Conservation (phyloP, 35 echinoderm and acorn worm genomes). For the Apostichopus parvimensis region DNA sequence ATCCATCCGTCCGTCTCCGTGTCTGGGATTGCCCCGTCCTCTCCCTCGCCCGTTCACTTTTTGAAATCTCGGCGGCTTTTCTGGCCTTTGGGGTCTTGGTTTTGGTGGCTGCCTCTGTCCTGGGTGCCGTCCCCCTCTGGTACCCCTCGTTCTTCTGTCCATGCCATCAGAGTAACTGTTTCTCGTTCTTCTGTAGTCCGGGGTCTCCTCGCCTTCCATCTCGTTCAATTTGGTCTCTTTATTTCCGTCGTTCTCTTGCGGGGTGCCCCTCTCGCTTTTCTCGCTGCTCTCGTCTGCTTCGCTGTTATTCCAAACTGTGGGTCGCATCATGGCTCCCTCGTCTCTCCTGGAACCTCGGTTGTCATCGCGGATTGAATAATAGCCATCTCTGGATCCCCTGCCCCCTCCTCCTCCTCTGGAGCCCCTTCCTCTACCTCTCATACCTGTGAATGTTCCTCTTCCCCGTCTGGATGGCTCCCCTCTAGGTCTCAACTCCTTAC, state of each 20-base stretch:
- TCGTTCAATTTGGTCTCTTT: slow-evolving; percentile 57
- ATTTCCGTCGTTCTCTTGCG: slow-evolving; percentile 16
- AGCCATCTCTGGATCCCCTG: background rate
- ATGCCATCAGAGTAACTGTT: slow-evolving; percentile 41
- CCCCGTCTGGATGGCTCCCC: slow-evolving; percentile 92
- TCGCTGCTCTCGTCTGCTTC: slow-evolving; percentile 60
- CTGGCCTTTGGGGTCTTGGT: slow-evolving; percentile 60
- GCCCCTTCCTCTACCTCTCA: slow-evolving; percentile 64
- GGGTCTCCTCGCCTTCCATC: slow-evolving; percentile 15
- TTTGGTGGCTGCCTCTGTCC: slow-evolving; percentile 11
- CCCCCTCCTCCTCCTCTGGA: slow-evolving; percentile 42
- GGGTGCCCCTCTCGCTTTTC: slow-evolving; percentile 12
- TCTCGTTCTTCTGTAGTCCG: slow-evolving; percentile 25
- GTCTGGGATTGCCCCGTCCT: slow-evolving; percentile 50
- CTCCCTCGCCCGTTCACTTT: slow-evolving; percentile 65
- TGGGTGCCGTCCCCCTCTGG: slow-evolving; percentile 3
- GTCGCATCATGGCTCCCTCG: slow-evolving; percentile 6
- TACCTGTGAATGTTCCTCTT: slow-evolving; percentile 44
- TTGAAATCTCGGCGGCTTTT: slow-evolving; percentile 91
- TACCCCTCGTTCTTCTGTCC: slow-evolving; percentile 29
- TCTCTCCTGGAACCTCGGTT: slow-evolving; percentile 14
- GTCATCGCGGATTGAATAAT: slow-evolving; percentile 3
- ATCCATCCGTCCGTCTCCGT: background rate
- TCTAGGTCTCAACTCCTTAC: slow-evolving; percentile 55
- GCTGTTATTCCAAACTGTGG: slow-evolving; percentile 46